Evolutionary conservation across 2,113 vertebrate genomes (phyloP).

Genomic region (Camarhynchus parvulus): DNA sequence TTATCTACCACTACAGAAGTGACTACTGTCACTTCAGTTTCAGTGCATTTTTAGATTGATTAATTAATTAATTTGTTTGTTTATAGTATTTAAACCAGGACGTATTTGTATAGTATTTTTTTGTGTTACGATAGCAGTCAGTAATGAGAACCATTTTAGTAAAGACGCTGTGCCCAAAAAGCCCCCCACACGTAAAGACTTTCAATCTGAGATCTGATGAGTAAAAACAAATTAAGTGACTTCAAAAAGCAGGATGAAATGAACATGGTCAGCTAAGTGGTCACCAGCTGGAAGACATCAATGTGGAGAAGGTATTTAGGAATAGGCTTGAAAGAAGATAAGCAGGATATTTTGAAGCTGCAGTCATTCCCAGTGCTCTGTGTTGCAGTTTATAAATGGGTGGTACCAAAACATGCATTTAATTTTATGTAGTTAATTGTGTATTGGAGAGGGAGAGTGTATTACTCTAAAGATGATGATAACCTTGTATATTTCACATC

Average conservation of each 20-base stretch:
- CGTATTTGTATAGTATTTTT: background rate
- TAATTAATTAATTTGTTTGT: background rate
- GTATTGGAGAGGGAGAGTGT: background rate
- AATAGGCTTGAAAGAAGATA: background rate
- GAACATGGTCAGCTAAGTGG: background rate
- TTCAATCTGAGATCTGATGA: background rate
- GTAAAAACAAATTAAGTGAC: background rate
- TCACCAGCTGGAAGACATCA: background rate
- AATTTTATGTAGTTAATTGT: background rate
- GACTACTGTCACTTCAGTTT: background rate
- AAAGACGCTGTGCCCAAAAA: background rate
- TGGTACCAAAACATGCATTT: background rate
- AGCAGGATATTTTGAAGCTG: background rate
- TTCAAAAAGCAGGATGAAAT: background rate
- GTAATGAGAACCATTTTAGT: background rate
- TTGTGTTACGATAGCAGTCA: background rate
- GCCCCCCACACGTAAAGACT: fast-evolving
- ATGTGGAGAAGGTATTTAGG: background rate
- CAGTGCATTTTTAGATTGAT: background rate
- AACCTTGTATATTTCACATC: background rate
- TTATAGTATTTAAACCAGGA: background rate
- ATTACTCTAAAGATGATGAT: background rate
- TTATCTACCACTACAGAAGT: background rate
- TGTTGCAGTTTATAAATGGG: background rate
- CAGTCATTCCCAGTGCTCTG: background rate